Base-by-base conservation (phyloP, 1,140 invertebrate species). In the Chymomyza costata region DNA sequence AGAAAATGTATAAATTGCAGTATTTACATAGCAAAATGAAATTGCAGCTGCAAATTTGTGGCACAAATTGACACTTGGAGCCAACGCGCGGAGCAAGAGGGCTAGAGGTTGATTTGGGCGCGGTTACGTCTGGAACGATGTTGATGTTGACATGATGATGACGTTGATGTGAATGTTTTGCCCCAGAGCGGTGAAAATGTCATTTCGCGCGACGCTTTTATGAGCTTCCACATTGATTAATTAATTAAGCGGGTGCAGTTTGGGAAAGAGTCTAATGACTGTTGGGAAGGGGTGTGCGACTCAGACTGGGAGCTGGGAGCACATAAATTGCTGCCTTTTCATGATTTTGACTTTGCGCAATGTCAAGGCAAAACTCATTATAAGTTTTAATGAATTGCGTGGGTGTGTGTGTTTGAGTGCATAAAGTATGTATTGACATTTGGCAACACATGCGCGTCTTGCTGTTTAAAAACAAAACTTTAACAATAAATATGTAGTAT, bases 341-440 rank as follows among this genome's bases (percentile, higher is more conserved):
- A n/a, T 65, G 61, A 65, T 57, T 60, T 65, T 65, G 61, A 45
- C 21, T 3, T 34, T 63, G 62, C n/a, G n/a, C 62, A 65, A 65
- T 65, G 62, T 63, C 62, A 65, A 65, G 62, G 62, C 62, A 6
- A 65, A 65, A 65, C 52, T 39, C 53, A 65, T 65, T 58, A 28
- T 6, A 28, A 28, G n/a, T n/a, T n/a, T n/a, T n/a, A n/a, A n/a
- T n/a, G n/a, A n/a, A n/a, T n/a, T n/a, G n/a, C n/a, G n/a, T n/a
- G n/a, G n/a, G n/a, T n/a, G n/a, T n/a, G n/a, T n/a, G n/a, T n/a
- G n/a, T n/a, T n/a, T n/a, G n/a, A n/a, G n/a, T n/a, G n/a, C n/a
- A n/a, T n/a, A n/a, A n/a, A n/a, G n/a, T n/a, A n/a, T n/a, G n/a
- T n/a, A n/a, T n/a, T n/a, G n/a, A n/a, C n/a, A n/a, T n/a, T n/a